A percentile compares a stretch with the other conserved stretches of the same genome.
Conservation (phyloP, 2,888 invertebrate species). For the Amblyjoppa proteus region DNA sequence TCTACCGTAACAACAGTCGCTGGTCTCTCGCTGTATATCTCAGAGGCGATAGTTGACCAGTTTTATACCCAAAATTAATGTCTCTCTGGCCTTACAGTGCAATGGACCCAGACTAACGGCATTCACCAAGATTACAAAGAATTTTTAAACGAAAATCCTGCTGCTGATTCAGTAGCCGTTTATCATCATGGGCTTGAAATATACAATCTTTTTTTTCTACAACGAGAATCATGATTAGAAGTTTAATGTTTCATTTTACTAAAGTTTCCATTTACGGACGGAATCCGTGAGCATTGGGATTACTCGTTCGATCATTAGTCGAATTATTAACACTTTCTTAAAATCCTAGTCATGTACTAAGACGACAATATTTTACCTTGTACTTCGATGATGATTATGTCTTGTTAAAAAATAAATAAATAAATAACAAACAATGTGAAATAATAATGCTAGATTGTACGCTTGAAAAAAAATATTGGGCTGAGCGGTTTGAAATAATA, state of each 20-base stretch:
- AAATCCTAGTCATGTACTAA: background rate
- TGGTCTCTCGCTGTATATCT: slow-evolving; percentile 70
- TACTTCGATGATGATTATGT: background rate
- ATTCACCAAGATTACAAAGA: slow-evolving; percentile 85
- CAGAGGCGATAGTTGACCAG: slow-evolving; percentile 68
- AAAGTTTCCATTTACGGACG: slow-evolving; percentile 72
- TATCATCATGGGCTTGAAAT: slow-evolving; percentile 82
- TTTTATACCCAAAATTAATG: slow-evolving; percentile 75
- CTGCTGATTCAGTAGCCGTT: slow-evolving; percentile 81
- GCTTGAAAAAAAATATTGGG: background rate
- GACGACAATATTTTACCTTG: background rate
- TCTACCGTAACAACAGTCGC: slow-evolving; percentile 64
- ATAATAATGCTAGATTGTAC: background rate
- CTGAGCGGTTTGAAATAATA: slow-evolving; percentile 21
- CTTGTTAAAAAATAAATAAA: slow-evolving; percentile 10
- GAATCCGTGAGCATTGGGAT: slow-evolving; percentile 61
- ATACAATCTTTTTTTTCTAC: slow-evolving; percentile 36
- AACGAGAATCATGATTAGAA: slow-evolving; percentile 38
- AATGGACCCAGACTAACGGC: slow-evolving; percentile 77
- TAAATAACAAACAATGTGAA: slow-evolving; percentile 3
- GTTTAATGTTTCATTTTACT: slow-evolving; percentile 65
- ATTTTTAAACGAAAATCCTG: slow-evolving; percentile 78
- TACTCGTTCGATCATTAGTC: background rate
- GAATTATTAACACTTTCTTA: background rate
- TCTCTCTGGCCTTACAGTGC: slow-evolving; percentile 85